Evolutionary conservation across 1,140 invertebrate genomes (phyloP).

Genomic region (Harpegnathos saltator): DNA sequence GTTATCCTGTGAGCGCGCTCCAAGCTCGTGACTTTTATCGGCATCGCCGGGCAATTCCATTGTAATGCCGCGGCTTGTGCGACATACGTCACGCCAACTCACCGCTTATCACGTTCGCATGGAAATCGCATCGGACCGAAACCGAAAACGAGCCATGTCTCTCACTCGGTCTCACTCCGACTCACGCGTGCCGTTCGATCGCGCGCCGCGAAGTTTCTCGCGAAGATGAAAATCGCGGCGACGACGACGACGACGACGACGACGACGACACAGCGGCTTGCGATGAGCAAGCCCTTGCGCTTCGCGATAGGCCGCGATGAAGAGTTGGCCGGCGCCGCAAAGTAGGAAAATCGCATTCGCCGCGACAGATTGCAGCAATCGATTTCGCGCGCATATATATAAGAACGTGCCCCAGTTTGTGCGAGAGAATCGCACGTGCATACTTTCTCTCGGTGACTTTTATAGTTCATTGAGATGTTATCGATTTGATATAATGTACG

Average conservation of each 20-base stretch:
- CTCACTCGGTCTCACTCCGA: too few species aligned
- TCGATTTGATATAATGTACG: background rate
- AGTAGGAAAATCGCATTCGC: slow-evolving; percentile 8
- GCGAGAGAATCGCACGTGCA: background rate
- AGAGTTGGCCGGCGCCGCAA: background rate
- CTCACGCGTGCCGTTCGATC: background rate
- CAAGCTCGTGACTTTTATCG: slow-evolving; percentile 8
- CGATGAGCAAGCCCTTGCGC: background rate
- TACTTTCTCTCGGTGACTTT: background rate
- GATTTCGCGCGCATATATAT: slow-evolving; percentile 13
- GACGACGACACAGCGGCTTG: background rate
- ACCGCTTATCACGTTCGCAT: slow-evolving; percentile 28
- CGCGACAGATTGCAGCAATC: slow-evolving; percentile 26
- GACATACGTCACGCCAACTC: slow-evolving; percentile 34
- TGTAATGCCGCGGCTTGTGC: background rate
- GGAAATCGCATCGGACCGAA: slow-evolving; percentile 15
- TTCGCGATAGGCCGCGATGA: background rate
- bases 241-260: too few species aligned
- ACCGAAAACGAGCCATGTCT: slow-evolving; percentile 13
- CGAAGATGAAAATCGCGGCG: background rate
- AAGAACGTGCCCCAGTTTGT: slow-evolving; percentile 15
- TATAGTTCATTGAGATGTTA: slow-evolving; percentile 7
- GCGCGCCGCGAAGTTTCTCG: slow-evolving; percentile 17
- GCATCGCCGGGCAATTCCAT: slow-evolving; percentile 3
- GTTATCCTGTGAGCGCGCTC: slow-evolving; percentile 4